phyloP scores from a whole-genome alignment of 2,113 vertebrate genomes.

The Condylura cristata region DNA sequence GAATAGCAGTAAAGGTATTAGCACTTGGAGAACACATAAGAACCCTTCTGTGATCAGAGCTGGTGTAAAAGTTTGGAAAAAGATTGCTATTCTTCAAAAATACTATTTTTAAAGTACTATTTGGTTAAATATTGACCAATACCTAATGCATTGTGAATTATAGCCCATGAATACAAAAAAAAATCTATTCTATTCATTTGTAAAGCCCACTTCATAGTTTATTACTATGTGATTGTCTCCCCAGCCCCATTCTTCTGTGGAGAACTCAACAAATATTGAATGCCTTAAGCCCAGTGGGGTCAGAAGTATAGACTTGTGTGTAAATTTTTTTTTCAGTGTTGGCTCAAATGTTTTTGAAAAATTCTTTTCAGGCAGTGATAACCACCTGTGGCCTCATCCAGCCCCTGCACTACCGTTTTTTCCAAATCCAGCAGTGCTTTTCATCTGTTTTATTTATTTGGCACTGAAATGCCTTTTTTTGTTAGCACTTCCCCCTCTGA shows the following conservation, averaged over 20 bases:
- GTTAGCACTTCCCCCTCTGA: not conserved
- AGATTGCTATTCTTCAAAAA: not conserved
- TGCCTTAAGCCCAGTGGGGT: not conserved
- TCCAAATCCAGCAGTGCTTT: not conserved
- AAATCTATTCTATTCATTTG: not conserved
- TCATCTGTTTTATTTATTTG: not conserved
- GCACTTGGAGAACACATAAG: not conserved
- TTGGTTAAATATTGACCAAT: not conserved
- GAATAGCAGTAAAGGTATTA: conserved; percentile 7
- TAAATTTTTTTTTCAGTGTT: conserved; percentile 6
- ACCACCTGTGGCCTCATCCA: not conserved
- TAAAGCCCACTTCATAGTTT: not conserved
- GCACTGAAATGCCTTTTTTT: not conserved
- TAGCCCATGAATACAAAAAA: not conserved
- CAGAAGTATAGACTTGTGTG: not conserved
- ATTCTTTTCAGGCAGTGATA: not conserved
- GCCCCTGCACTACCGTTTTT: not conserved
- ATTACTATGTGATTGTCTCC: not conserved
- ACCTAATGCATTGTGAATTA: not conserved
- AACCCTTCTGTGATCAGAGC: not conserved
- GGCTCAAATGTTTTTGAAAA: not conserved
- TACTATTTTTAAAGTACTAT: not conserved
- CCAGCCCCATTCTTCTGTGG: not conserved
- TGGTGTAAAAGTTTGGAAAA: not conserved
- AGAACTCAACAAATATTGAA: not conserved